These are phyloP conservation scores for Bergia sp. DNA, from an alignment of 92 coral and sea anemone species.

Conservation along the genomic window DNA sequence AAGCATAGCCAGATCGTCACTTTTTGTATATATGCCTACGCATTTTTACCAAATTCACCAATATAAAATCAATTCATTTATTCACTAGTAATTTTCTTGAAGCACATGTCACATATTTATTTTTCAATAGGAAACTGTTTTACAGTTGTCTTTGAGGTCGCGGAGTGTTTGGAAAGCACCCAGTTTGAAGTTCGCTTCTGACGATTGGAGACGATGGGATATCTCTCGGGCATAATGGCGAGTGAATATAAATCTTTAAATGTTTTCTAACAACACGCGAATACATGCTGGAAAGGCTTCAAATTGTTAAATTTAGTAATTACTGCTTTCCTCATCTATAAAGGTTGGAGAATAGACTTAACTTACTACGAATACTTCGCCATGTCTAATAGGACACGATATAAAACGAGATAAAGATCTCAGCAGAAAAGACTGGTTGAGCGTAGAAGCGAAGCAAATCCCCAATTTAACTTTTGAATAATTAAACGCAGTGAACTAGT, in stretches of 20 bases:
- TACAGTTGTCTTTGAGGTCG: neutral
- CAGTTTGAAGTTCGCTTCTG: neutral
- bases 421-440: neutral
- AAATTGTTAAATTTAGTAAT: neutral
- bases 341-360: neutral
- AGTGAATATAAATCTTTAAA: neutral
- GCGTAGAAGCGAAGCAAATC: neutral
- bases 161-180: neutral
- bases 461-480: slow-evolving; percentile 21
- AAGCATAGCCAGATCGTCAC: neutral
- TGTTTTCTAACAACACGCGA: slow-evolving; percentile 4
- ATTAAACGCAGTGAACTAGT: slow-evolving; percentile 12
- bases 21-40: neutral
- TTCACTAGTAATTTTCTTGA: neutral
- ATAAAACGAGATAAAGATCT: neutral
- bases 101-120: neutral
- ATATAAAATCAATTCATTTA: neutral
- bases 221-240: neutral
- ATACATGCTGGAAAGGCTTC: neutral
- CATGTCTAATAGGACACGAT: neutral
- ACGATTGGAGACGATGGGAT: slow-evolving; percentile 10
- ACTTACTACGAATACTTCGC: neutral
- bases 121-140: neutral
- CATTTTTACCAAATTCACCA: neutral
- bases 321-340: neutral